Evolutionary conservation across 2,888 invertebrate species (phyloP).

Genomic region (Spicauda simplicius): DNA sequence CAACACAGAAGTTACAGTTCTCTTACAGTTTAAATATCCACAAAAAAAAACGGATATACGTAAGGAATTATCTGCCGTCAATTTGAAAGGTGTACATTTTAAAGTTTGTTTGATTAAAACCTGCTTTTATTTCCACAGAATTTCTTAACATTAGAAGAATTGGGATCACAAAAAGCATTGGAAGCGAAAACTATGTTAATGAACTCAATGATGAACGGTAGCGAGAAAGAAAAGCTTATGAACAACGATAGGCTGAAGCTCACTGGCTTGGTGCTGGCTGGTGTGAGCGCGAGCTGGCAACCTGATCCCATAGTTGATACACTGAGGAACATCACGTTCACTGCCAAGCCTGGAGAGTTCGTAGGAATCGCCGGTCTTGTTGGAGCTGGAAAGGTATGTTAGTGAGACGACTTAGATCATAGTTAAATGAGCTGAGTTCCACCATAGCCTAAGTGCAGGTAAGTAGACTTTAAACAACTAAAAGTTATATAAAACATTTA

Average conservation of each 20-base stretch:
- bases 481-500: too few species aligned
- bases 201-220: constrained; percentile 51
- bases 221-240: constrained; percentile 57
- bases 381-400: constrained; percentile 88
- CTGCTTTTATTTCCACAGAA: constrained; percentile 55
- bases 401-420: background rate
- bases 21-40: too few species aligned
- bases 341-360: constrained; percentile 82
- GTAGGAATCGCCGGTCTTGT: constrained; percentile 90
- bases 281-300: constrained; percentile 76
- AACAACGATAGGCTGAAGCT: constrained; percentile 53
- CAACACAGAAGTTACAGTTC: too few species aligned
- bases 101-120: too few species aligned
- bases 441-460: too few species aligned
- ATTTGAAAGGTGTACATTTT: too few species aligned
- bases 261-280: constrained; percentile 62
- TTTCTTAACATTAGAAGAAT: constrained; percentile 73
- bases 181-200: constrained; percentile 45
- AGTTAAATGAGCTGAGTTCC: too few species aligned
- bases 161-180: constrained; percentile 55
- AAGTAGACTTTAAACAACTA: too few species aligned
- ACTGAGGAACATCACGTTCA: constrained; percentile 78
- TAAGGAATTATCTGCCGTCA: too few species aligned
- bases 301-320: constrained; percentile 81
- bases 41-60: too few species aligned